Base-by-base conservation (phyloP, 2,888 invertebrate species). In the Ormyrus labotus region DNA sequence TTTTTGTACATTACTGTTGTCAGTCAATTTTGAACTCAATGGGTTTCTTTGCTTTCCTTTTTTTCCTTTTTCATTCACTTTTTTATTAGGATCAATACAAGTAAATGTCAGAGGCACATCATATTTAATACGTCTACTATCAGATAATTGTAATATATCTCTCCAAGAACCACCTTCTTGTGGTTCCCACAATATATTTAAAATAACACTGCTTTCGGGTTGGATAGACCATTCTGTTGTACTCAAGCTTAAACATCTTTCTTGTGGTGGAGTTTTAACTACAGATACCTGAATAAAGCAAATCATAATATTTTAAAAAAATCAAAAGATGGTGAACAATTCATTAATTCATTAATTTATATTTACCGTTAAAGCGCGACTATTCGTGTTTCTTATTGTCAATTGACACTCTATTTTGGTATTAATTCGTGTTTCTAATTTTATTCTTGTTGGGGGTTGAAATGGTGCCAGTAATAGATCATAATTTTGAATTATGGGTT, bases 141-240 rank as follows among this genome's bases (percentile, higher is more conserved):
- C 94, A 1, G 92, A 92, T 67, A 96, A 83, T 74, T 95, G 93
- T 57, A 94, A 90, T 0, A 92, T 93, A 85, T 95, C 94, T 81
- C 95, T 92, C 87, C 93, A 92, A 5, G 93, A 92, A 7, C 93
- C 93, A 53, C 92, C 92, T 83, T 92, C 91, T 13, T 86, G 88
- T 0, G 96, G 96, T 7, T 90, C 92, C 96, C 96, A 96, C 34
- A 89, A 87, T 85, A 96, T 90, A 60, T 92, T 92, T 84, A 96
- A 91, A 76, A 90, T 86, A 65, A 92, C 91, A 80, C 92, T 92
- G 78, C 92, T 91, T 64, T 93, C 91, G 0, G 94, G 92, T 58
- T 93, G 92, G 10, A 96, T 89, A 2, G 88, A 86, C 51, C 92
- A 89, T 87, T 93, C 92, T 80, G 91, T 92, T 91, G 92, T 93